Evolutionary conservation across 1,140 invertebrate genomes (phyloP), one percentile per base, ranked within the genome.

Genomic region (Heliconius congener): DNA sequence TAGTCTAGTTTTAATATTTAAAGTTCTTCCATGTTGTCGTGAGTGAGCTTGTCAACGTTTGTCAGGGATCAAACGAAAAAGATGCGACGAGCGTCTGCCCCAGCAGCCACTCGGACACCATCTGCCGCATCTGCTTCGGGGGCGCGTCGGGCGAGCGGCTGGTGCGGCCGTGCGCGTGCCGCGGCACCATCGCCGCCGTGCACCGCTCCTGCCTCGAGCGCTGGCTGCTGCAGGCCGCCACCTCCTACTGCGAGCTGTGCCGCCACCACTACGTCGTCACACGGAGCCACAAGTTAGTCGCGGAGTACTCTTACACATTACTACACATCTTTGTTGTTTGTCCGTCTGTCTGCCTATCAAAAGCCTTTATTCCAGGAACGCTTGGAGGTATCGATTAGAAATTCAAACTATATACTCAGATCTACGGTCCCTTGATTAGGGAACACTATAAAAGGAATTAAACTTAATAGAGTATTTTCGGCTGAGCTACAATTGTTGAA

Each of bases 161-260:
- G 79, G 91, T 94, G 78, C 87, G 91, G 81, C 94, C 94, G 71
- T 95, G 94, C 85, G 83, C 85, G 9, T 95, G 94, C 86, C 88
- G 93, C 83, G 97, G 97, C 18, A 96, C 96, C 34, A 95, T 97
- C 84, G 96, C 96, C 11, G 95, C 96, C 76, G 96, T 97, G 39
- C 97, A 97, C 91, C 89, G 95, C 76, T 90, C 94, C 23, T 97
- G 97, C 88, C 90, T 97, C 70, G 97, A 97, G 91, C 95, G 95
- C 81, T 97, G 97, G 97, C 93, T 97, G 76, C 95, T 96, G 79
- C 95, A 96, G 86, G 95, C 95, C 8, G 95, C 95, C 78, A 95
- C 95, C 18, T 95, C 95, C 50, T 91, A 94, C 77, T 96, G 96
- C 91, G 96, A 96, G 92, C 91, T 96, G 27, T 96, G 96, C 84